Base-by-base conservation (phyloP, 1,140 invertebrate genomes). In the Zaprionus inermis region DNA sequence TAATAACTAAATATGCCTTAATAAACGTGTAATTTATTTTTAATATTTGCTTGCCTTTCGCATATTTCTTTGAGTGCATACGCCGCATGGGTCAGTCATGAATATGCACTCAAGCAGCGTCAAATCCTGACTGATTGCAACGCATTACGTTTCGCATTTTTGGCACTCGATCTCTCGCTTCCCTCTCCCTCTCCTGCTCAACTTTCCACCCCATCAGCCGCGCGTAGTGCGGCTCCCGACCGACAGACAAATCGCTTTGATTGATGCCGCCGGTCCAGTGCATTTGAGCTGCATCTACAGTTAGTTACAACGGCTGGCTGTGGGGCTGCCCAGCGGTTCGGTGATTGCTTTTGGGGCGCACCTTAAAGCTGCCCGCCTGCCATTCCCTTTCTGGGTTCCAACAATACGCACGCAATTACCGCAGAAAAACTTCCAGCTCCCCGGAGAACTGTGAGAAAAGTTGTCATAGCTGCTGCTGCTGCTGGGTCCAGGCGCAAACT, bases 401-500 rank as follows among this genome's bases (percentile, higher is more conserved):
- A 86, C 83, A 86, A 86, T 86, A 86, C 83, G 83, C 83, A 88
- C 73, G 83, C 83, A 86, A 86, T 86, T 86, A 88, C 83, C 83
- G 83, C 83, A 86, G 72, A 71, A 77, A 86, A 85, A 68, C 64
- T 77, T 79, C 67, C 56, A 68, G 66, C 66, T 83, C 83, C 77
- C 83, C 54, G 72, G 81, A 72, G 79, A 55, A 56, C 38, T 44
- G 38, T 78, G 79, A 78, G 72, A 69, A 88, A 88, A 88, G 72
- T 88, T 88, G 67, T 88, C 66, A 77, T 78, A 88, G 72, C 72
- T 85, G 69, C 74, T 81, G 41, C 41, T 38, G 24, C 24, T 28
- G 24, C 24, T 5, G 81, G 54, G 63, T 76, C 55, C 67, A 76
- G 72, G 66, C 67, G 70, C 75, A 78, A 85, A 85, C 78, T 85